Percentiles rank a stretch among this genome's conserved stretches.
These are phyloP conservation scores for Orientallactaga sibirica DNA, from an alignment of 2,797 vertebrate species.

Conservation along the genomic window DNA sequence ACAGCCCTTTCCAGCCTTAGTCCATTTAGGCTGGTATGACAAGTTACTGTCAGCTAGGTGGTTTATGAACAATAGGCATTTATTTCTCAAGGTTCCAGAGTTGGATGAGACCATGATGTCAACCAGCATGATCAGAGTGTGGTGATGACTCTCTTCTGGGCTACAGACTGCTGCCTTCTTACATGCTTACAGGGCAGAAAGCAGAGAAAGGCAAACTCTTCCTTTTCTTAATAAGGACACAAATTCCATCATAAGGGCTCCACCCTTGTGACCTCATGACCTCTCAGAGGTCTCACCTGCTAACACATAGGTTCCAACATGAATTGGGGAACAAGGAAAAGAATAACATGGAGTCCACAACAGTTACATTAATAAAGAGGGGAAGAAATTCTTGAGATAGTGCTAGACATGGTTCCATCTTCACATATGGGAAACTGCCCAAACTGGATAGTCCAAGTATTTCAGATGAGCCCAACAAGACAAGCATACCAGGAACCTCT, in stretches of 20 bases:
- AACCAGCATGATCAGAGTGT: background rate
- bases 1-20: background rate
- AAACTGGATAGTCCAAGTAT: background rate
- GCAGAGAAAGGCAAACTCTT: background rate
- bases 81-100: background rate
- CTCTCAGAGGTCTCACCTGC: background rate
- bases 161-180: background rate
- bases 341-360: background rate
- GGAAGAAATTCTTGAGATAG: conserved; percentile 1
- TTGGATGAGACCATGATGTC: background rate
- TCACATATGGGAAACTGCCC: background rate
- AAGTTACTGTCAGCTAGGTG: background rate
- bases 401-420: background rate
- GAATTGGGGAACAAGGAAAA: background rate
- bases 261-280: background rate
- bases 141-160: background rate
- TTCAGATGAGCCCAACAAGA: background rate
- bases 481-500: background rate
- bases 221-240: background rate
- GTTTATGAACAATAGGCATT: background rate
- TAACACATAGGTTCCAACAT: background rate
- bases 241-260: background rate
- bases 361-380: background rate
- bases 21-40: background rate
- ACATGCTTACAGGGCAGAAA: background rate